phyloP scores from a whole-genome alignment of 2,113 vertebrate genomes.

The Monopterus albus region DNA sequence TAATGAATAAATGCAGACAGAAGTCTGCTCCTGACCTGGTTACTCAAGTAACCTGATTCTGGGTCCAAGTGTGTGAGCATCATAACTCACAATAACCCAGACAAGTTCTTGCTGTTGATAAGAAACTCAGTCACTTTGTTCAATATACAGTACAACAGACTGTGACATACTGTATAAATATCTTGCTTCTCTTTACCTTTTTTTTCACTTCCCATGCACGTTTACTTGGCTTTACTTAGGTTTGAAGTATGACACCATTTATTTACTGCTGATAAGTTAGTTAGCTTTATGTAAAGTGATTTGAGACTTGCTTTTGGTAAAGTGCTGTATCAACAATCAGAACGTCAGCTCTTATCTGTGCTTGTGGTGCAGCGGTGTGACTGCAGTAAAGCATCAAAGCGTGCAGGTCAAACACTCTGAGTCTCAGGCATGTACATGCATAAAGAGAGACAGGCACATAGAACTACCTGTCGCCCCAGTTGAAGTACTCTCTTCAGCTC shows the following conservation, averaged over 20 bases:
- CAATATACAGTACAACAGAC: constrained; percentile 18
- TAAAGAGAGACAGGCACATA: background rate
- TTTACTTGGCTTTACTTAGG: too few species aligned
- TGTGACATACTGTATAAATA: constrained; percentile 10
- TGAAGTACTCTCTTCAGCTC: constrained; percentile 57
- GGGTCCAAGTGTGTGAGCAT: constrained; percentile 17
- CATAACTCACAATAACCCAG: constrained; percentile 24
- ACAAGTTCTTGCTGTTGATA: constrained; percentile 11
- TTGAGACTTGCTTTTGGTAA: background rate
- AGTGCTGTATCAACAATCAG: background rate
- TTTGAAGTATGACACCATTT: too few species aligned
- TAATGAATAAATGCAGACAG: background rate
- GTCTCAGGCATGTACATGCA: background rate
- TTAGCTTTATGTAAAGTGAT: background rate
- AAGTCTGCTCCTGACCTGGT: constrained; percentile 47
- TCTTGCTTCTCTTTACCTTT: background rate
- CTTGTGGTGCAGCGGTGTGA: background rate
- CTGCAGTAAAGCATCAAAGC: background rate
- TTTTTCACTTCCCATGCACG: too few species aligned
- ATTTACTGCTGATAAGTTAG: background rate
- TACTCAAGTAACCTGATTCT: constrained; percentile 49
- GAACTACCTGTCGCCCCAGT: constrained; percentile 54
- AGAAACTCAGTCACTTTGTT: constrained; percentile 11
- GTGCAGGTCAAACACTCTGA: background rate
- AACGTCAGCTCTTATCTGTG: background rate